Evolutionary conservation across 1,140 invertebrate genomes (phyloP), one percentile per base, ranked within the genome.

Genomic region (Vanessa atalanta): DNA sequence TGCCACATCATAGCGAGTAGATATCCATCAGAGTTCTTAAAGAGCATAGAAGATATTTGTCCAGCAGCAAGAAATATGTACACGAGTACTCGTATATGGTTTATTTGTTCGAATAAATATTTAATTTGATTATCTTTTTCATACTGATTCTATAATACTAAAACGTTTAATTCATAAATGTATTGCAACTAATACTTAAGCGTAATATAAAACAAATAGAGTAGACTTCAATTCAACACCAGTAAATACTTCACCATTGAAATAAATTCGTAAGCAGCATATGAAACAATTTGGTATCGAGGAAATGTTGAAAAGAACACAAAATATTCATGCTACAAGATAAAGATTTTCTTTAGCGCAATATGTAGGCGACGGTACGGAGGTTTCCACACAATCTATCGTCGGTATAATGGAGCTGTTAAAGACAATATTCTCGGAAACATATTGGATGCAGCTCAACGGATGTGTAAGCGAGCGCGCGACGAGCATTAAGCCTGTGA

Each of bases 371-470:
- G 76, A 70, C 55, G 70, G 70, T 63, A 76, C 63, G 80, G 73
- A 81, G 79, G 82, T 75, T 75, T 75, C 73, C 81, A 72, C 79
- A 82, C 88, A 89, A 91, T 89, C 89, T 87, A 89, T 89, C 87
- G 82, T 79, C 79, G 73, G 83, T 86, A 90, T 90, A 92, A 92
- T 92, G 87, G 88, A 89, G 87, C 88, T 88, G 90, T 92, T 92
- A 92, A 92, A 90, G 90, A 92, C 90, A 90, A 90, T 90, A 90
- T 89, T 84, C 86, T 84, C 75, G 87, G 86, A 85, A 89, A 92
- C 90, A 90, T 92, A 92, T 90, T 92, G 90, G 87, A 92, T 90
- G 90, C 90, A 92, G 88, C 86, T 83, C 87, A 83, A 80, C 83
- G 88, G 86, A 85, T 89, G 88, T 92, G 88, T 89, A 92, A 92